A percentile compares a stretch with the other conserved stretches of the same genome.
Evolutionary conservation across 2,888 invertebrate genomes (phyloP).

Genomic region (Epiblema foenella): DNA sequence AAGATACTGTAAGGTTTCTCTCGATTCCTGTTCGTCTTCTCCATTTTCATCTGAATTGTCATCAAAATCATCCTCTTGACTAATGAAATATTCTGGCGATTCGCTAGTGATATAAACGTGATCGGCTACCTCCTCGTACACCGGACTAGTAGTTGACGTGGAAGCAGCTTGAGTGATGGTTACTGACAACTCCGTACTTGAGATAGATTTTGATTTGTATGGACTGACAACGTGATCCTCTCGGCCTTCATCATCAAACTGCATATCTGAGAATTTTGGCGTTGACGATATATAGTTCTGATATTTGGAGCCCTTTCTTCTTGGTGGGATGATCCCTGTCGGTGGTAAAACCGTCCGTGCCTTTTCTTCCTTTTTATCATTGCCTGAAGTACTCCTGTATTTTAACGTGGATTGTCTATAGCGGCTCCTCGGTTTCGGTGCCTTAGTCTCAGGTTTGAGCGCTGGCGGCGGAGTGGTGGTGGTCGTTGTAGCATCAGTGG

Average conservation of each 20-base stretch:
- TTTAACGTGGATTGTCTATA: constrained; percentile 76
- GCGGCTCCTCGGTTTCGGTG: constrained; percentile 66
- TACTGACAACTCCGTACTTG: constrained; percentile 46
- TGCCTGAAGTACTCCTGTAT: constrained; percentile 77
- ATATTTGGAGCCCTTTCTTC: constrained; percentile 78
- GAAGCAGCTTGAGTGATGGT: constrained; percentile 44
- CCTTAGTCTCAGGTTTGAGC: background rate
- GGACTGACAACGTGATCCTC: constrained; percentile 52
- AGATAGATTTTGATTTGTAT: constrained; percentile 48
- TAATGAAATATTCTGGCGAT: constrained; percentile 37
- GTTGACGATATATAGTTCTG: constrained; percentile 69
- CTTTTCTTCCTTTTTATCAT: constrained; percentile 73
- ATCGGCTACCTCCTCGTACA: constrained; percentile 54
- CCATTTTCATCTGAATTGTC: constrained; percentile 49
- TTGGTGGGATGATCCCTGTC: constrained; percentile 53
- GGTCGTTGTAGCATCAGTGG: constrained; percentile 51
- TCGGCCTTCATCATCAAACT: constrained; percentile 57
- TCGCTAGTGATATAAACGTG: constrained; percentile 54
- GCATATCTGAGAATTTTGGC: constrained; percentile 55
- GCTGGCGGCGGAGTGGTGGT: constrained; percentile 46
- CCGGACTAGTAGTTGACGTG: constrained; percentile 50
- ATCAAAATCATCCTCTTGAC: constrained; percentile 47
- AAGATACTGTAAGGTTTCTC: constrained; percentile 67
- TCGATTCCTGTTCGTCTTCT: constrained; percentile 55
- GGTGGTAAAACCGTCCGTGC: constrained; percentile 52